These are phyloP conservation scores for Chiridota heheva DNA, from an alignment of 35 echinoderm and acorn worm genomes.

Conservation along the genomic window DNA sequence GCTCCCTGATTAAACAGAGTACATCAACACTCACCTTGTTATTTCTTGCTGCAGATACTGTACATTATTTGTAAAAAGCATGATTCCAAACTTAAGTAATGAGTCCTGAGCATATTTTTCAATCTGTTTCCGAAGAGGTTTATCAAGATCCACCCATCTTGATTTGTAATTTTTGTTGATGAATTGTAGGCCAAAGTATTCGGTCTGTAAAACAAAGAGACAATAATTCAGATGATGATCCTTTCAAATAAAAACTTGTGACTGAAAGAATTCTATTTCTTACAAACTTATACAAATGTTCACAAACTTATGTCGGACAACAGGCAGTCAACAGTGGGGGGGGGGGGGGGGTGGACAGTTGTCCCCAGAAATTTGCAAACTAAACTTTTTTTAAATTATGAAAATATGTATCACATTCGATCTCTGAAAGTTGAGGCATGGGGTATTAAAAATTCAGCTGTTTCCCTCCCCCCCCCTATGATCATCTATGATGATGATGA, in stretches of 20 bases:
- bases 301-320: not conserved
- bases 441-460: no score
- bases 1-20: no score
- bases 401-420: no score
- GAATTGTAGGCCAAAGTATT: slow-evolving; percentile 96
- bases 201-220: slow-evolving; percentile 59
- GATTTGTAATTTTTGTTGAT: slow-evolving; percentile 98
- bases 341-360: no score
- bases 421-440: no score
- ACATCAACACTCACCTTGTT: slow-evolving; percentile 99
- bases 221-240: not conserved
- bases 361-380: no score
- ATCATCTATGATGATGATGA: no score
- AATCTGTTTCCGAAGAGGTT: slow-evolving; percentile 91
- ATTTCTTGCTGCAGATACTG: slow-evolving; percentile 88
- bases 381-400: no score
- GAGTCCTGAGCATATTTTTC: slow-evolving; percentile 95
- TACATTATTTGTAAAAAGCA: slow-evolving; percentile 85
- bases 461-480: no score
- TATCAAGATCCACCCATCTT: slow-evolving; percentile 98
- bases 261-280: not conserved
- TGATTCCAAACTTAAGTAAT: slow-evolving; percentile 79
- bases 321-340: no score
- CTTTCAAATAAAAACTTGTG: not conserved
- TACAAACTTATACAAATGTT: not conserved